These are phyloP conservation scores for Metalampra italica DNA, from an alignment of 2,888 invertebrate species.

Conservation along the genomic window DNA sequence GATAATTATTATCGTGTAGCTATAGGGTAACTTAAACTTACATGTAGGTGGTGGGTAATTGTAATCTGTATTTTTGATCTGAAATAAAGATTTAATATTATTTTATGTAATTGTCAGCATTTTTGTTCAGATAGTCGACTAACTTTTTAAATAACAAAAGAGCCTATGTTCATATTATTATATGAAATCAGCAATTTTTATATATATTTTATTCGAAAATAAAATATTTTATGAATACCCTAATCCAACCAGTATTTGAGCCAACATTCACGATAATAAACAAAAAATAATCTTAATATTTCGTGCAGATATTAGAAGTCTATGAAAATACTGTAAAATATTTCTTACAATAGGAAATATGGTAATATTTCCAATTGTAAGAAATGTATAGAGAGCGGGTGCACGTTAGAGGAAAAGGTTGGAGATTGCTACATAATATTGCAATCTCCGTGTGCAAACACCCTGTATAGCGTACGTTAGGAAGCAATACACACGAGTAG, in stretches of 20 bases:
- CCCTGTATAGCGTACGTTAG: slow-evolving; percentile 42
- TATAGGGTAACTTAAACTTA: too few relatives aligned
- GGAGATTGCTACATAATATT: slow-evolving; percentile 68
- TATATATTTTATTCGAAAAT: too few relatives aligned
- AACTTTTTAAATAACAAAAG: too few relatives aligned
- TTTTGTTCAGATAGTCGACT: too few relatives aligned
- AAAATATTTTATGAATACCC: background rate
- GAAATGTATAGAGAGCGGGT: slow-evolving; percentile 32
- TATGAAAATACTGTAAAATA: slow-evolving; percentile 17
- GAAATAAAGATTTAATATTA: too few relatives aligned
- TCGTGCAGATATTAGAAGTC: too few relatives aligned
- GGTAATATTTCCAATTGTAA: slow-evolving; percentile 55
- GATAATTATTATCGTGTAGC: too few relatives aligned
- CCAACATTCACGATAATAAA: background rate
- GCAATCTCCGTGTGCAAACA: slow-evolving; percentile 70
- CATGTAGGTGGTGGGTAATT: too few relatives aligned
- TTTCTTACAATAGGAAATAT: slow-evolving; percentile 29
- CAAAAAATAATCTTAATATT: background rate
- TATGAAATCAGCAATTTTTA: too few relatives aligned
- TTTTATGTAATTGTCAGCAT: too few relatives aligned
- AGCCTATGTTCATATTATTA: too few relatives aligned
- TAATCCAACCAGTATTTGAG: background rate
- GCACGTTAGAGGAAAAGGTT: slow-evolving; percentile 47
- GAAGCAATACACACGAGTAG: slow-evolving; percentile 46
- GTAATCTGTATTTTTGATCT: too few relatives aligned